Base-by-base conservation (phyloP, 2,888 invertebrate species). In the Antheraea assamensis region DNA sequence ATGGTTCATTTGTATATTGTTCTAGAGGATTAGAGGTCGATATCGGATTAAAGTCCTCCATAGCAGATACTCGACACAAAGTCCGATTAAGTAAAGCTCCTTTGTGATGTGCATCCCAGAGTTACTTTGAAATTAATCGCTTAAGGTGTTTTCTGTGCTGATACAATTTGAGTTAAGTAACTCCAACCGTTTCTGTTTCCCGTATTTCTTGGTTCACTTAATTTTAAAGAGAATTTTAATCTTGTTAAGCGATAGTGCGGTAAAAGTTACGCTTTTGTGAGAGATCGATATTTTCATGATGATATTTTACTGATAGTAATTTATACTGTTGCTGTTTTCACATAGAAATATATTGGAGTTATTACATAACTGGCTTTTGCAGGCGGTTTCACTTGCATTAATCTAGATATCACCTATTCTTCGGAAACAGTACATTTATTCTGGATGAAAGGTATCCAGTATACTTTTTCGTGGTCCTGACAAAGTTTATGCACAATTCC, bases 61-160 rank as follows among this genome's bases (percentile, higher is more conserved):
- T 85, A 81, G 82, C 82, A 74, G 78, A 78, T 76, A 81, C 75
- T 76, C 83, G 81, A 88, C 87, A 85, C 84, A 82, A 85, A 87
- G 83, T 82, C 84, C 82, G 87, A 87, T 89, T 88, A 88, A 85
- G 84, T 85, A 85, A 88, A 89, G 87, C 87, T 83, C 87, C 86
- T 90, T 88, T 87, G 83, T 85, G 80, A 76, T 82, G 81, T 82
- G 80, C 83, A 83, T 81, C 78, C 81, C 66, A 52, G 55, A n/a
- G 76, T 77, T 74, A 74, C 74, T 74, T 73, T 68, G 66, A 74
- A 74, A 66, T 80, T 82, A 82, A 83, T 81, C 78, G 76, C 74
- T 73, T 75, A 76, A 78, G 76, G 75, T 74, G 68, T 71, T 68
- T 73, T 73, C 70, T 73, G 73, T 70, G 35, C 73, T 73, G 73